Conservation (phyloP, 2,888 invertebrate species). For the Machimus rusticus region DNA sequence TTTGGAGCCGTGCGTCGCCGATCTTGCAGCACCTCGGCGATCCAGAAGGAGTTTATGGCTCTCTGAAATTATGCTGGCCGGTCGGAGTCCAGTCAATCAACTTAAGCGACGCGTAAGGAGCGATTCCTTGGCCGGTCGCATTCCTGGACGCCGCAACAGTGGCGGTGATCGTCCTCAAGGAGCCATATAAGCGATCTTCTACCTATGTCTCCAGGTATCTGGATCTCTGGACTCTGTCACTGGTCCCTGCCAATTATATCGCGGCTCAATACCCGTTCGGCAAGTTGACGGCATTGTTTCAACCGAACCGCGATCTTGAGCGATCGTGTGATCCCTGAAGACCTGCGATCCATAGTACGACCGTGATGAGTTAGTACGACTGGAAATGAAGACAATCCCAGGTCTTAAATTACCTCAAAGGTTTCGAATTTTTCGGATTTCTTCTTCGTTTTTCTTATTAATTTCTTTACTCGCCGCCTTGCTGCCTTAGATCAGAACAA, state of each 20-base stretch:
- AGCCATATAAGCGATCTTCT: not conserved
- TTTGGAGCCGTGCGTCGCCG: not conserved
- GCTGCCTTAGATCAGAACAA: not conserved
- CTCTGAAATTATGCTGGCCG: slow-evolving; percentile 36
- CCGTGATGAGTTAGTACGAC: slow-evolving; percentile 9
- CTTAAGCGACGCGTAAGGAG: slow-evolving; percentile 44
- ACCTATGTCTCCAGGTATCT: not conserved
- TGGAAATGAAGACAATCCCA: slow-evolving; percentile 18
- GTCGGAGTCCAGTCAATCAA: slow-evolving; percentile 46
- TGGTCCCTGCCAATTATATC: slow-evolving; percentile 19
- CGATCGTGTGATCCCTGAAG: slow-evolving; percentile 12
- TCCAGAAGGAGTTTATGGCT: slow-evolving; percentile 34
- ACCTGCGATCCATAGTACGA: slow-evolving; percentile 1
- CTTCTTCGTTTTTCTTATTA: not conserved
- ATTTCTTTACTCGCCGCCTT: not conserved
- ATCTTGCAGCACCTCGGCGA: not conserved
- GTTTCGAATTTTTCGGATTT: slow-evolving; percentile 7
- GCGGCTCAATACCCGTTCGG: slow-evolving; percentile 38
- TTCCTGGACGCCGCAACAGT: not conserved
- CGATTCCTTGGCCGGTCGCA: not conserved
- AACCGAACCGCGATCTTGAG: slow-evolving; percentile 22
- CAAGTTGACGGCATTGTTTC: slow-evolving; percentile 44
- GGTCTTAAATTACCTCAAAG: slow-evolving; percentile 27
- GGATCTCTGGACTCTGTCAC: not conserved
- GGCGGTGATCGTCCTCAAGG: slow-evolving; percentile 18